These are phyloP conservation scores for Schizopygopsis pylzovi DNA, from an alignment of 2,797 vertebrate genomes.

Conservation along the genomic window DNA sequence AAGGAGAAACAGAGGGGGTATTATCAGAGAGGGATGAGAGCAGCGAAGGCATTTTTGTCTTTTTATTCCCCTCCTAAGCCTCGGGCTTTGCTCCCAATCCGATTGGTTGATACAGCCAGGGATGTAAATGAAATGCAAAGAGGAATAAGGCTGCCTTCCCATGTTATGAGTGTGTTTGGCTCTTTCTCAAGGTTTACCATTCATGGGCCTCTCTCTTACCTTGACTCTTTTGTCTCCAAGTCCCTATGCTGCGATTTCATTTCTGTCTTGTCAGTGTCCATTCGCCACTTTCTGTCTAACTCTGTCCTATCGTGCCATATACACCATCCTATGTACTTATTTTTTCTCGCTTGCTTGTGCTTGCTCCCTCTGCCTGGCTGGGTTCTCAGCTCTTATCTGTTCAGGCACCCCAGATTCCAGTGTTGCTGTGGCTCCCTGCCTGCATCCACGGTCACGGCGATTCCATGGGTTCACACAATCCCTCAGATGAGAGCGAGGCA, in stretches of 20 bases:
- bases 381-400: conserved; percentile 85
- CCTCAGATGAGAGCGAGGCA: conserved; percentile 75
- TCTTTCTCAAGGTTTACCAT: conserved; percentile 41
- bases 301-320: conserved; percentile 39
- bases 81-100: conserved; percentile 88
- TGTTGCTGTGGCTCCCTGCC: conserved; percentile 84
- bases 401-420: conserved; percentile 86
- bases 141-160: conserved; percentile 91
- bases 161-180: conserved; percentile 76
- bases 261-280: conserved; percentile 42
- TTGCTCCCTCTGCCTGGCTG: conserved; percentile 69
- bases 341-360: conserved; percentile 59
- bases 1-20: conserved; percentile 86
- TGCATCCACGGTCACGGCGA: conserved; percentile 85
- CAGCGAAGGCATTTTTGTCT: conserved; percentile 86
- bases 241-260: conserved; percentile 26
- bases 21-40: conserved; percentile 88
- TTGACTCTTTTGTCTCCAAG: conserved; percentile 46
- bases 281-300: conserved; percentile 32
- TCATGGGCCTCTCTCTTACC: conserved; percentile 52
- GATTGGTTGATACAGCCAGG: conserved; percentile 94
- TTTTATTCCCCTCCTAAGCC: conserved; percentile 88
- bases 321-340: conserved; percentile 44
- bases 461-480: conserved; percentile 86
- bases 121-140: conserved; percentile 98